Conservation (phyloP, 2,113 vertebrate genomes). For the Jacana jacana region DNA sequence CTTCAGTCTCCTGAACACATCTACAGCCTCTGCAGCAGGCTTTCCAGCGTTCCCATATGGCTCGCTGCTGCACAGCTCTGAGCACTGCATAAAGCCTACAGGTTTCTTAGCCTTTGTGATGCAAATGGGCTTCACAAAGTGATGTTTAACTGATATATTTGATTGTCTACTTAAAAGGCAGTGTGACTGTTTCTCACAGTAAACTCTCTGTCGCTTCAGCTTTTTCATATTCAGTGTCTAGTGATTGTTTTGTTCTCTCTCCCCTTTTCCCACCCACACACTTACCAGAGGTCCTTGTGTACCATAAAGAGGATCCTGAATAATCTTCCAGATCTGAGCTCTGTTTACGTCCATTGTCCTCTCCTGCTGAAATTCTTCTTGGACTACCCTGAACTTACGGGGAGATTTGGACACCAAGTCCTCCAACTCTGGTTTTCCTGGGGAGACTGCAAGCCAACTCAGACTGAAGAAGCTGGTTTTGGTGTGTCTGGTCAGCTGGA, state of each 20-base stretch:
- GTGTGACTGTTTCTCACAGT: background rate
- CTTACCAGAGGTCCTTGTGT: conserved; percentile 74
- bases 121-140: conserved; percentile 35
- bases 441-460: conserved; percentile 50
- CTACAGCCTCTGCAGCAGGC: conserved; percentile 11
- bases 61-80: conserved; percentile 26
- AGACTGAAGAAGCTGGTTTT: background rate
- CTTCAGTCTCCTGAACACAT: conserved; percentile 4
- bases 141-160: conserved; percentile 10
- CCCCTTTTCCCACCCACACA: background rate
- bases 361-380: conserved; percentile 86
- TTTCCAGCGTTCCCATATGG: conserved; percentile 37
- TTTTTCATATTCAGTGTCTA: background rate
- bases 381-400: conserved; percentile 80
- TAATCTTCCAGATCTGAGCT: conserved; percentile 72
- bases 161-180: conserved; percentile 25
- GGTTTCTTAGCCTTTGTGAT: conserved; percentile 34
- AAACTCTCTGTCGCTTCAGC: background rate
- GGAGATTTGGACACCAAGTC: conserved; percentile 79
- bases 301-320: conserved; percentile 80
- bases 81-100: conserved; percentile 23
- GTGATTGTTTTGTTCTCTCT: conserved; percentile 16
- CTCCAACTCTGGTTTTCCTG: conserved; percentile 86
- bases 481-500: background rate
- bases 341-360: conserved; percentile 83